These are phyloP conservation scores for Falcunculus frontatus DNA, from an alignment of 2,113 vertebrate genomes.

Conservation along the genomic window DNA sequence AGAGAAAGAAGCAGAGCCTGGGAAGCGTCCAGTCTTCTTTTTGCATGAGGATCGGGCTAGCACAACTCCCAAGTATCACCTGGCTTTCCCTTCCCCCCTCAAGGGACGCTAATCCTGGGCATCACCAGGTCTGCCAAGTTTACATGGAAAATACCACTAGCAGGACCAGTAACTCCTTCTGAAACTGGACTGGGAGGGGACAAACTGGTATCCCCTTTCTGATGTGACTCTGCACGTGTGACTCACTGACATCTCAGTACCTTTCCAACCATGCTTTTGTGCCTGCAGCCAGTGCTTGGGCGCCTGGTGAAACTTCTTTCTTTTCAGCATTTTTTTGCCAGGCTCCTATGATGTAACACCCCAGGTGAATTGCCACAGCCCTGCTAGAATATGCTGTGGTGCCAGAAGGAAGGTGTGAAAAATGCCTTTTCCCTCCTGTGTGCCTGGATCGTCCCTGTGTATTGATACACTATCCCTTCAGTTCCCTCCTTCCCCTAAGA, in stretches of 20 bases:
- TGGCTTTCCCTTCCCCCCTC: background rate
- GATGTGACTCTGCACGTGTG: background rate
- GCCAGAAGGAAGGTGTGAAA: background rate
- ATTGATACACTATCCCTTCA: background rate
- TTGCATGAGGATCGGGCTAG: background rate
- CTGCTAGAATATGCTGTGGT: background rate
- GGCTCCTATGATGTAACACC: conserved; percentile 40
- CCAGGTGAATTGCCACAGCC: conserved; percentile 44
- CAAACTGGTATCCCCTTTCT: conserved; percentile 28
- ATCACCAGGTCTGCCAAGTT: background rate
- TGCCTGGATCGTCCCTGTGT: background rate
- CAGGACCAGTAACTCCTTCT: background rate
- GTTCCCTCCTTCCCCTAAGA: background rate
- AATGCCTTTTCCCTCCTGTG: background rate
- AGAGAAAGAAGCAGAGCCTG: background rate
- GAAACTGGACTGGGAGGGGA: conserved; percentile 17
- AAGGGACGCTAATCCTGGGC: background rate
- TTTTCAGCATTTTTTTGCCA: background rate
- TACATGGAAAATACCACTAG: conserved; percentile 37
- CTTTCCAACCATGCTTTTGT: background rate
- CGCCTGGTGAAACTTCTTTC: conserved; percentile 22
- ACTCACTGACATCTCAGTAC: conserved; percentile 32
- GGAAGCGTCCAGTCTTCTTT: background rate
- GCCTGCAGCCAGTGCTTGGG: background rate
- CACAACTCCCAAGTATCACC: background rate